Conservation (phyloP, 23 tunicate genomes). For the Ciona savignyi region DNA sequence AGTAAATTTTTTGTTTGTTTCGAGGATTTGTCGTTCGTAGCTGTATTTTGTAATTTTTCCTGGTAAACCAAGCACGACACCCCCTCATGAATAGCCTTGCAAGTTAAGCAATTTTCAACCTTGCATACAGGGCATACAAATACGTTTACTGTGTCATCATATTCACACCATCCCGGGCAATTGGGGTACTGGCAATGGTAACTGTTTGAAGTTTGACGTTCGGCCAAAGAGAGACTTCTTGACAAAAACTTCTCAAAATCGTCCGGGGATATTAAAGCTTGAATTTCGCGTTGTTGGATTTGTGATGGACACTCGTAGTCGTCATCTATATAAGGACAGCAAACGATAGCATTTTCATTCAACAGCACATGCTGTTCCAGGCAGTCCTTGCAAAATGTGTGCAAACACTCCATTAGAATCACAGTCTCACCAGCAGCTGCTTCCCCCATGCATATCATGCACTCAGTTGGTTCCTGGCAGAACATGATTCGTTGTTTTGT, state of each 20-base stretch:
- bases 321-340: slow-evolving; percentile 75
- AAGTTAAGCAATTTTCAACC: slow-evolving; percentile 43
- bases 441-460: slow-evolving; percentile 50
- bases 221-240: slow-evolving; percentile 49
- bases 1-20: slow-evolving; percentile 42
- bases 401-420: slow-evolving; percentile 61
- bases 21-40: slow-evolving; percentile 41
- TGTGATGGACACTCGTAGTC: slow-evolving; percentile 31
- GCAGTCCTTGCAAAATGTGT: slow-evolving; percentile 72
- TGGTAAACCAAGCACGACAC: slow-evolving; percentile 67
- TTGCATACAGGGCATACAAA: slow-evolving; percentile 80
- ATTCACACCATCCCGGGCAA: slow-evolving; percentile 77
- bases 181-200: slow-evolving; percentile 73
- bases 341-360: slow-evolving; percentile 40
- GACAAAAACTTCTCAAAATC: slow-evolving; percentile 39
- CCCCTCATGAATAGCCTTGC: slow-evolving; percentile 76
- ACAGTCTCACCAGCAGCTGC: slow-evolving; percentile 54
- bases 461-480: slow-evolving; percentile 39
- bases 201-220: slow-evolving; percentile 30
- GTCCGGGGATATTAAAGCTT: slow-evolving; percentile 37
- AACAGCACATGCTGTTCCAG: slow-evolving; percentile 25
- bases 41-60: slow-evolving; percentile 15
- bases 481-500: slow-evolving; percentile 14
- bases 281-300: slow-evolving; percentile 54
- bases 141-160: slow-evolving; percentile 70